Evolutionary conservation across 1,140 invertebrate genomes (phyloP), one percentile per base, ranked within the genome.

Genomic region (Drosophila sp.): DNA sequence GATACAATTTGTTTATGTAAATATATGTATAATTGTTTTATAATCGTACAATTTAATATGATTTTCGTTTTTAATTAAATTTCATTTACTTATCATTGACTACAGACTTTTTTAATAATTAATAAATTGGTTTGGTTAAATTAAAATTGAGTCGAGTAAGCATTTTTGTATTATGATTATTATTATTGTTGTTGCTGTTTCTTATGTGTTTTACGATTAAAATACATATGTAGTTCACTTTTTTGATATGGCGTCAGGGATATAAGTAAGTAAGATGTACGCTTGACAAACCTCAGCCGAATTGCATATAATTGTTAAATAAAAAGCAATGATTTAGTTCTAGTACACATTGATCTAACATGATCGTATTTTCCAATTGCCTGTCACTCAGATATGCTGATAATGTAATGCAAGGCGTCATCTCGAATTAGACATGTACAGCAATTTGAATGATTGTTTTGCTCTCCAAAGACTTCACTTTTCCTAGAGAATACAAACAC

Each of bases 171-270:
- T 44, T 50, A 25, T 47, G 23, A 7, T 7, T 47, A 47, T 47
- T 23, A 56, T 47, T 56, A 50, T 60, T 64, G 54, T 57, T 25
- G 10, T 10, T 38, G 3, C 10, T 11, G 56, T 56, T 66, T 25
- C 35, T 55, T 55, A 41, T 62, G 74, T 25, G 68, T 72, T 47
- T 76, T 69, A 79, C 60, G 69, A 64, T 68, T 80, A 82, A 87
- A 79, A 77, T 77, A 87, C 66, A 79, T 72, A 10, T 50, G 44
- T 27, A 77, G 79, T 86, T 89, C 60, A 68, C 44, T 84, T 84
- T 50, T 8, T 67, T 80, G 84, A 84, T 89, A 89, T 89, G 84
- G 84, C 84, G 84, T 80, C 73, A 83, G 80, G 68, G 73, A 80
- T 83, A 72, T 71, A 72, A 72, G 62, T 55, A 54, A 7, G 7